Evolutionary conservation across 2,797 vertebrate species (phyloP).

Genomic region (Hemibagrus guttatus): DNA sequence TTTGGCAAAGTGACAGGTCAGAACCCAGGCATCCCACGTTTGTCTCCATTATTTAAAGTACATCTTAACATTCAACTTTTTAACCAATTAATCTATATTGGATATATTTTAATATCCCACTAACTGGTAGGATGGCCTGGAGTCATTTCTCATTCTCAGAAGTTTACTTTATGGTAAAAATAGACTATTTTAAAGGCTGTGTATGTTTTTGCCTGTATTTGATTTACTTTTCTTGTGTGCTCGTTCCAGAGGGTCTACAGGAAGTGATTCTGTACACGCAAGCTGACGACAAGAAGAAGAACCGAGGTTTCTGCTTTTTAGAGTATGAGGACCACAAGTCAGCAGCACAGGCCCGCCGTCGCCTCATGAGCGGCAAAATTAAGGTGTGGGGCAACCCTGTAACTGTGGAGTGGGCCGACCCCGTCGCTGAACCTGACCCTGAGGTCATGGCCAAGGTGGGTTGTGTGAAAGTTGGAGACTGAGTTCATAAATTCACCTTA

Average conservation of each 20-base stretch:
- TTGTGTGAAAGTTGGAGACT: neutral
- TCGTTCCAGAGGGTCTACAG: conserved; percentile 74
- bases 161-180: neutral
- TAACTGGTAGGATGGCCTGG: neutral
- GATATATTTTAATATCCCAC: too few species aligned
- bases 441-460: conserved; percentile 97
- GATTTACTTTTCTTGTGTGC: neutral
- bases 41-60: neutral
- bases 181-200: neutral
- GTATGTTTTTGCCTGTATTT: neutral
- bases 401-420: conserved; percentile 98
- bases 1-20: conserved; percentile 99
- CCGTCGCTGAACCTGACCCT: conserved; percentile 95
- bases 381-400: conserved; percentile 99
- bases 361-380: conserved; percentile 98
- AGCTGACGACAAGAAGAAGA: conserved; percentile 99
- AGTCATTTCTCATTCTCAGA: neutral
- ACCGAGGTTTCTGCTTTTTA: conserved; percentile 97
- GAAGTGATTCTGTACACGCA: conserved; percentile 98
- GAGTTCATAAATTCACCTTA: neutral
- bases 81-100: neutral
- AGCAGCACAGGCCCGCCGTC: conserved; percentile 95
- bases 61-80: neutral
- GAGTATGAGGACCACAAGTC: conserved; percentile 99
- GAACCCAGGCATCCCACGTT: conserved; percentile 39